Evolutionary conservation across 2,797 vertebrate genomes (phyloP).

Genomic region (Eurystomus glaucurus): DNA sequence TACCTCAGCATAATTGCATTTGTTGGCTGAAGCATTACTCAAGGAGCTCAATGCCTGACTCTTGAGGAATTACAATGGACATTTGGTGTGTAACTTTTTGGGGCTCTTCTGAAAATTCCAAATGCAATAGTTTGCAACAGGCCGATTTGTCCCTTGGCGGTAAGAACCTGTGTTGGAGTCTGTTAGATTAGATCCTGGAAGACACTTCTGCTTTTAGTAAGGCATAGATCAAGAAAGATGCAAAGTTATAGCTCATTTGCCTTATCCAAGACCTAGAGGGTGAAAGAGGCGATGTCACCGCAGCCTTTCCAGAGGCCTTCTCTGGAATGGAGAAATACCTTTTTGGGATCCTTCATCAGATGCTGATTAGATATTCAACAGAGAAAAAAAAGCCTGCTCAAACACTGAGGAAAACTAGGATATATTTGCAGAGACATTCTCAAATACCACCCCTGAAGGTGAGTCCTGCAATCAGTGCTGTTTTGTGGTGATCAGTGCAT

Average conservation of each 20-base stretch:
- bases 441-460: not conserved
- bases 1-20: not conserved
- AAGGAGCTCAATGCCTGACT: not conserved
- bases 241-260: not conserved
- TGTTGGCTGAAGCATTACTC: slow-evolving; percentile 2
- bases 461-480: not conserved
- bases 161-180: not conserved
- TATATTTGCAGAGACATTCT: not conserved
- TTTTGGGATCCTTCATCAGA: not conserved
- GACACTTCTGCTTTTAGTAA: not conserved
- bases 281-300: not conserved
- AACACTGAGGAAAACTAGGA: not conserved
- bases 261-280: not conserved
- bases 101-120: not conserved
- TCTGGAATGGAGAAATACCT: not conserved
- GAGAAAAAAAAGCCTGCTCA: not conserved
- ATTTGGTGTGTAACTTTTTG: not conserved
- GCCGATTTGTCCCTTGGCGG: not conserved
- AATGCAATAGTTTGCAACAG: not conserved
- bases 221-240: not conserved
- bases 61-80: not conserved
- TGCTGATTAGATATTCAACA: not conserved
- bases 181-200: not conserved
- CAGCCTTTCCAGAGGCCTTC: not conserved
- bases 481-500: not conserved